Base-by-base conservation (phyloP, 1,140 invertebrate genomes). In the Euwallacea similis region DNA sequence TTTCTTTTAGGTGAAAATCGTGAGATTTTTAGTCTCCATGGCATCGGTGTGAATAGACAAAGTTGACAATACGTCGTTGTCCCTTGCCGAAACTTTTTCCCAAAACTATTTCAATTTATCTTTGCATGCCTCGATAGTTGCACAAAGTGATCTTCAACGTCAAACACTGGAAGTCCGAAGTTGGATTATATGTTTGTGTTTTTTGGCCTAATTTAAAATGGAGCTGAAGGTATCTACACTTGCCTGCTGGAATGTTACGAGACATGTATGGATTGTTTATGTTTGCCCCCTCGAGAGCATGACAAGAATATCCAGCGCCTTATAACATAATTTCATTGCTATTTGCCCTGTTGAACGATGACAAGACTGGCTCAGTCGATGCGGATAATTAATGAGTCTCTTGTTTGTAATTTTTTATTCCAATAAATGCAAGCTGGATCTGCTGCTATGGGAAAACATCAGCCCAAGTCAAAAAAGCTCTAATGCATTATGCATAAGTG, bases 41-140 rank as follows among this genome's bases (percentile, higher is more conserved):
- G 62, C 15, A 64, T 64, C 42, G 43, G 13, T 50, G 62, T 50
- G 16, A 21, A 53, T 47, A 64, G 62, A 64, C 62, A 64, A 64
- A 64, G 62, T 64, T 50, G 62, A 64, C 62, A 64, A 64, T 50
- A 64, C 46, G 21, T 33, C 21, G 42, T 50, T 41, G 62, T 64
- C 46, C 44, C 62, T 50, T 8, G 7, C 42, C 7, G 62, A 50
- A 53, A 64, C 44, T 64, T 64, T 53, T 64, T 47, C 53, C 46
- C 15, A 42, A 8, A 64, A 64, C 44, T 64, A 64, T 64, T 64
- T 64, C 62, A 50, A 64, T 64, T 64, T 64, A 50, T 64, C 62
- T 64, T 53, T 50, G 15, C 62, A 16, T 13, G 62, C 43, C 21
- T 50, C 46, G 41, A 64, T 47, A 64, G 62, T 41, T 64, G 21